These are phyloP conservation scores for Falco rusticolus DNA, from an alignment of 2,797 vertebrate species.

Conservation along the genomic window DNA sequence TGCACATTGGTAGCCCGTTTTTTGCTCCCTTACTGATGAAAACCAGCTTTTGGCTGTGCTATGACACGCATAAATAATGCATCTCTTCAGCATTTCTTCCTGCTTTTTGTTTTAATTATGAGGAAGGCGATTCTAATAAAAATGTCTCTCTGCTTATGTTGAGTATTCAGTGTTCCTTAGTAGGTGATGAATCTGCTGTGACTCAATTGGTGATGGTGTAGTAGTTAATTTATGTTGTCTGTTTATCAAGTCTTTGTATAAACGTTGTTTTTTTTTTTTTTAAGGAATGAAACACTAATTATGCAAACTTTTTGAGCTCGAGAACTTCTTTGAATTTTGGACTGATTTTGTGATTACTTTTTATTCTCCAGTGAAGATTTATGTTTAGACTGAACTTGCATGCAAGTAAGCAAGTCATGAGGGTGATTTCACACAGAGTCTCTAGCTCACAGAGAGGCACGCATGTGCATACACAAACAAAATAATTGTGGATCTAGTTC, in stretches of 20 bases:
- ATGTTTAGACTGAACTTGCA: background rate
- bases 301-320: background rate
- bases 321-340: background rate
- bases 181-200: background rate
- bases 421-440: background rate
- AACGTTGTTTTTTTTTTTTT: no score
- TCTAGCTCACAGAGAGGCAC: background rate
- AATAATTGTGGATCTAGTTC: background rate
- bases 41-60: background rate
- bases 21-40: background rate
- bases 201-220: background rate
- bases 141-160: background rate
- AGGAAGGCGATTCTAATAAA: background rate
- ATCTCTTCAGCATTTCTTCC: background rate
- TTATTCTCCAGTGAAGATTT: background rate
- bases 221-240: background rate
- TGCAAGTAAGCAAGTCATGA: background rate
- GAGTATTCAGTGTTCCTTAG: background rate
- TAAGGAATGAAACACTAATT: background rate
- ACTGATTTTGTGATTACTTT: background rate
- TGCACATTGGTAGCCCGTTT: fast-evolving
- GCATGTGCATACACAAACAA: fast-evolving
- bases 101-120: background rate
- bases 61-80: background rate
- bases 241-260: background rate